Evolutionary conservation across 2,113 vertebrate species (phyloP).

Genomic region (Petroica traversi): DNA sequence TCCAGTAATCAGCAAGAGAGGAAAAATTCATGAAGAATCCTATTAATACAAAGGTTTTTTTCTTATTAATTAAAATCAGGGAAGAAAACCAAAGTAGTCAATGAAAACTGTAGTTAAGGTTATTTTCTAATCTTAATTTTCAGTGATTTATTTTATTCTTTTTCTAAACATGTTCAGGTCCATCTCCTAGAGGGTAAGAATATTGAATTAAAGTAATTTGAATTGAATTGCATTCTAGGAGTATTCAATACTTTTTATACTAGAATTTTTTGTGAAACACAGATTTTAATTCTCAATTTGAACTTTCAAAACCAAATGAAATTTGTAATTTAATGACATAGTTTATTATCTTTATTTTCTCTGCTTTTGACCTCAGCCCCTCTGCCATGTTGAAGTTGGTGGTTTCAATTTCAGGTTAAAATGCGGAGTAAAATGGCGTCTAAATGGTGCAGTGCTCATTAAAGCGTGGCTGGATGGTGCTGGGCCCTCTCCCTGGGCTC

Average conservation of each 20-base stretch:
- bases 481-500: neutral
- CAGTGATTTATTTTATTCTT: neutral
- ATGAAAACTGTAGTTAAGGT: neutral
- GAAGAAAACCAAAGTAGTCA: neutral
- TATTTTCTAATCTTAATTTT: neutral
- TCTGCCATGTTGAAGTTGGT: accelerated
- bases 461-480: neutral
- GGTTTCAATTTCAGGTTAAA: neutral
- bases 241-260: neutral
- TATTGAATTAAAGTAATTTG: neutral
- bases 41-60: neutral
- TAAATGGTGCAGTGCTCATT: accelerated
- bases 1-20: neutral
- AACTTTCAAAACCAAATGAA: neutral
- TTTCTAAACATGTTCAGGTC: neutral
- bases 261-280: neutral
- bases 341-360: neutral
- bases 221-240: neutral
- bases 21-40: neutral
- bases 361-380: neutral
- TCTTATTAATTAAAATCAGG: neutral
- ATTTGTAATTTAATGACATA: neutral
- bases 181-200: neutral
- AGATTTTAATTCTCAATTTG: neutral
- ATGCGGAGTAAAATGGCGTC: accelerated